phyloP scores from a whole-genome alignment of 2,888 invertebrate species.

The Ceraclea dissimilis region DNA sequence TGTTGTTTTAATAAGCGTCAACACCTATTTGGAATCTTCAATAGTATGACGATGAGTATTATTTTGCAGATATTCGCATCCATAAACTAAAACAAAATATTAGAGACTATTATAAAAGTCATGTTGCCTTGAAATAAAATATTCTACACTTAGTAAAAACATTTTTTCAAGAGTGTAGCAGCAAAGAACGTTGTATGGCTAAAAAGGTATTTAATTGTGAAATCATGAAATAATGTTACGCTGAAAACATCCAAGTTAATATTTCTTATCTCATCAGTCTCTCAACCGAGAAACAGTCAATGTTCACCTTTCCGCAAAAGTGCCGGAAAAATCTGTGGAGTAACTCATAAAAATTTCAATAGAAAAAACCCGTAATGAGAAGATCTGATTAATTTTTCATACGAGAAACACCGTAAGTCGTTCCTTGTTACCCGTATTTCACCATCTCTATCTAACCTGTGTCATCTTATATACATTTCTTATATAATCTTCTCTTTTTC shows the following conservation, averaged over 20 bases:
- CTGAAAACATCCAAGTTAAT: background rate
- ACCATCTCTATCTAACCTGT: constrained; percentile 4
- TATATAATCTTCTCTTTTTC: background rate
- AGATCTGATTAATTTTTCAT: constrained; percentile 36
- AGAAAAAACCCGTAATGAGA: constrained; percentile 36
- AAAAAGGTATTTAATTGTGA: no score
- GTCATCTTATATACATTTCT: background rate
- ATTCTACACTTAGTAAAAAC: no score
- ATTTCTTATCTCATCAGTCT: constrained; percentile 11
- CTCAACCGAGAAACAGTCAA: constrained; percentile 12
- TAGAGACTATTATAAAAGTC: no score
- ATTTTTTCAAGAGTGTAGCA: no score
- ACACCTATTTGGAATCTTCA: no score
- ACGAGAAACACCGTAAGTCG: constrained; percentile 19
- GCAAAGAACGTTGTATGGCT: no score
- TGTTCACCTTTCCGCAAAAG: constrained; percentile 25
- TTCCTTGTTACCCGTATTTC: background rate
- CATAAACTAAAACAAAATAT: no score
- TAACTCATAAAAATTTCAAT: constrained; percentile 33
- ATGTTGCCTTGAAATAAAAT: no score
- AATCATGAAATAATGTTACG: background rate
- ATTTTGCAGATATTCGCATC: no score
- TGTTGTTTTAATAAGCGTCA: no score
- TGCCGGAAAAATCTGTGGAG: constrained; percentile 27
- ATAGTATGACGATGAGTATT: no score